Base-by-base conservation (phyloP, 2,888 invertebrate species). In the Euplagia quadripunctaria region DNA sequence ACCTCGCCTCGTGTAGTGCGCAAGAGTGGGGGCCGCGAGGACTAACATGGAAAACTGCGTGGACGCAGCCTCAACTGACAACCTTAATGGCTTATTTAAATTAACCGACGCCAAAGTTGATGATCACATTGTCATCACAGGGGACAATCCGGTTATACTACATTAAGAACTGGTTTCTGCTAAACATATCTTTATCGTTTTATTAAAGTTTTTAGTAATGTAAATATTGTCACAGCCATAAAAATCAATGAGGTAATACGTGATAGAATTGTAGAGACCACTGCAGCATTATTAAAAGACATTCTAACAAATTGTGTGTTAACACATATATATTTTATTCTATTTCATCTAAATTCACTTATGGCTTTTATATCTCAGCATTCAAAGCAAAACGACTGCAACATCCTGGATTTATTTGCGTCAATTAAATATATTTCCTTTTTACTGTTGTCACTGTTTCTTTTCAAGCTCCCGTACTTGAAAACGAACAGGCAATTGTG, bases 21-120 rank as follows among this genome's bases (percentile, higher is more conserved):
- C 89, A 72, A 80, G 86, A 91, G 92, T 93, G 93, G 94, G 94
- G 95, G 93, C 78, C 76, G 82, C 88, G 89, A 91, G 91, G 92
- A 92, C 87, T 84, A 83, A 90, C 88, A 88, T 92, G 93, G 89
- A 91, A 92, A 92, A 92, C 89, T 91, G 91, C 92, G 91, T 90
- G 88, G 90, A 90, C 90, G 88, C 90, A 91, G 86, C 87, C 87
- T 88, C 79, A 82, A 82, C 75, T 77, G 73, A 77, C 68, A 70
- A 72, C 67, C 20, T 72, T 63, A 70, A 73, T 68, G 55, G 43
- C 31, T 70, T 68, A 67, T 82, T 76, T 79, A 82, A 81, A 81
- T 79, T 74, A 82, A 82, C 79, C 74, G 82, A 75, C 73, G 77
- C 71, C 73, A 41, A 31, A 71, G 70, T 67, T 74, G 65, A 66